Evolutionary conservation across 2,113 vertebrate genomes (phyloP).

Genomic region (Poeciliopsis occidentalis): DNA sequence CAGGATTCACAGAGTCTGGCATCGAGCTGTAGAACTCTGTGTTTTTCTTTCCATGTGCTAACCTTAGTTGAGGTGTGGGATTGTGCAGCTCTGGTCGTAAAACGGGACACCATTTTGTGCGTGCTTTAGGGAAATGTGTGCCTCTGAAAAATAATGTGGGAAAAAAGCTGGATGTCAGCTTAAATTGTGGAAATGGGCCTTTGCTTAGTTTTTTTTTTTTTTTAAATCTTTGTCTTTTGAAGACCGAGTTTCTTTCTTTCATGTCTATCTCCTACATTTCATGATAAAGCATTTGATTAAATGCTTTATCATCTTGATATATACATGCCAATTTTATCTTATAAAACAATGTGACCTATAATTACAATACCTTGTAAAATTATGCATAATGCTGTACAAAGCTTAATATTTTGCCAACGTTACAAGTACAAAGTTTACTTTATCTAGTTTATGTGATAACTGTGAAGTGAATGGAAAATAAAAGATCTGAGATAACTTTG

Average conservation of each 20-base stretch:
- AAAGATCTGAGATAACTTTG: too few species aligned
- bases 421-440: background rate
- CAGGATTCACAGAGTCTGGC: slow-evolving; percentile 63
- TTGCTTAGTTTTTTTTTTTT: slow-evolving; percentile 28
- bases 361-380: background rate
- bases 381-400: background rate
- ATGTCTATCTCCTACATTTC: slow-evolving; percentile 42
- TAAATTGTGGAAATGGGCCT: slow-evolving; percentile 46
- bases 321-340: background rate
- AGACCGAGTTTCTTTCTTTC: slow-evolving; percentile 56
- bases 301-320: background rate
- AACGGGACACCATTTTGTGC: slow-evolving; percentile 68
- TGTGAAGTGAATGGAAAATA: too few species aligned
- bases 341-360: slow-evolving; percentile 9
- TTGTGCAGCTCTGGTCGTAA: slow-evolving; percentile 73
- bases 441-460: too few species aligned
- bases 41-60: slow-evolving; percentile 86
- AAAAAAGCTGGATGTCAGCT: slow-evolving; percentile 55
- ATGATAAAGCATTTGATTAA: slow-evolving; percentile 32
- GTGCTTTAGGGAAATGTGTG: slow-evolving; percentile 58
- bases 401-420: background rate
- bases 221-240: slow-evolving; percentile 33
- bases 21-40: slow-evolving; percentile 46
- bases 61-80: slow-evolving; percentile 78
- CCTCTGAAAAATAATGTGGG: slow-evolving; percentile 57